phyloP scores from a whole-genome alignment of 2,888 invertebrate species.

The Aricia artaxerxes region DNA sequence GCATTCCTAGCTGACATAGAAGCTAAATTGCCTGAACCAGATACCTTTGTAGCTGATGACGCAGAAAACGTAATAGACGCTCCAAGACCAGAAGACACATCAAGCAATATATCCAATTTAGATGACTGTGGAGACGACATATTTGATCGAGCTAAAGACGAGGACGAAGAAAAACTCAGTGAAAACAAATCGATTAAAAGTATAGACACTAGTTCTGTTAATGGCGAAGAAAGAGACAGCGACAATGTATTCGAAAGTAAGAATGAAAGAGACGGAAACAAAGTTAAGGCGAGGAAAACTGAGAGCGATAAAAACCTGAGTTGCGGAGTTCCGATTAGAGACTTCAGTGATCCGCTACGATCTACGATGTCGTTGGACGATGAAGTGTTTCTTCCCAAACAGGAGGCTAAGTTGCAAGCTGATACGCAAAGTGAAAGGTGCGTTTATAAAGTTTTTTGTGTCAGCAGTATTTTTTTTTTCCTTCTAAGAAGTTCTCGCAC shows the following conservation, averaged over 20 bases:
- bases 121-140: slow-evolving; percentile 44
- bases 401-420: slow-evolving; percentile 62
- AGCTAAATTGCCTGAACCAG: slow-evolving; percentile 69
- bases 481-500: neutral
- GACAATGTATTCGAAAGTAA: slow-evolving; percentile 37
- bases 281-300: slow-evolving; percentile 50
- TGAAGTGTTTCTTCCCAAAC: slow-evolving; percentile 72
- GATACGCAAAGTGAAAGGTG: slow-evolving; percentile 70
- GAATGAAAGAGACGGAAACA: neutral
- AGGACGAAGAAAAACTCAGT: neutral
- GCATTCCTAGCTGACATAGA: slow-evolving; percentile 94
- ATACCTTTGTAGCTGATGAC: slow-evolving; percentile 62
- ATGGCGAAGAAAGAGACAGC: slow-evolving; percentile 36
- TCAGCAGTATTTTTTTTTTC: neutral
- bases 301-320: slow-evolving; percentile 68
- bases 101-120: slow-evolving; percentile 21
- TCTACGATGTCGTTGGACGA: slow-evolving; percentile 72
- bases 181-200: slow-evolving; percentile 27
- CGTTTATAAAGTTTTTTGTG: slow-evolving; percentile 37
- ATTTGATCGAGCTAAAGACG: slow-evolving; percentile 18
- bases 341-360: slow-evolving; percentile 91
- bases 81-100: neutral
- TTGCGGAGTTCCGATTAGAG: slow-evolving; percentile 82
- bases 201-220: slow-evolving; percentile 18
- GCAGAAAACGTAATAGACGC: neutral